These are phyloP conservation scores for Halichondria panicea DNA, from an alignment of 37 sponge, comb jelly and placozoan genomes.

Conservation along the genomic window DNA sequence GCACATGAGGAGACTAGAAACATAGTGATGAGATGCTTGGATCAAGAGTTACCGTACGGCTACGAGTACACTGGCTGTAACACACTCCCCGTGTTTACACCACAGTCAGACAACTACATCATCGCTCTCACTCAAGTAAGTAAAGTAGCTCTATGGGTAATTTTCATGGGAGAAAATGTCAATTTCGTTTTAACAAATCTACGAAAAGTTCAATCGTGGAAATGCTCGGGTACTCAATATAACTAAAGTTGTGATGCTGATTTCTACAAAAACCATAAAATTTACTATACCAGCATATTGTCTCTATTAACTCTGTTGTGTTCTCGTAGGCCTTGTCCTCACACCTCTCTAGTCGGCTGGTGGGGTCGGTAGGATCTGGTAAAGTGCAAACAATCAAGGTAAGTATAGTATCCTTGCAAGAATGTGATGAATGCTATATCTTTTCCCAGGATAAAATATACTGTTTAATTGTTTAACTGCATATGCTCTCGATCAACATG, in stretches of 20 bases:
- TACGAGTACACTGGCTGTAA: slow-evolving; percentile 66
- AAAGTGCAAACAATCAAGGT: slow-evolving; percentile 52
- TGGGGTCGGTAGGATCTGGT: slow-evolving; percentile 57
- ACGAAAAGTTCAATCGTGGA: too few relatives aligned
- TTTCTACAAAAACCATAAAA: too few relatives aligned
- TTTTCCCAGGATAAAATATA: not conserved
- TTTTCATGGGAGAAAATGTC: not conserved
- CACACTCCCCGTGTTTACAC: slow-evolving; percentile 54
- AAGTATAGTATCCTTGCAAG: not conserved
- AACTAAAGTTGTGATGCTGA: too few relatives aligned
- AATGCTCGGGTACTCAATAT: too few relatives aligned
- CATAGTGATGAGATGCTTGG: slow-evolving; percentile 44
- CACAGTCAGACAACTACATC: slow-evolving; percentile 49
- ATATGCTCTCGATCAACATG: not conserved
- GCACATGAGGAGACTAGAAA: not conserved
- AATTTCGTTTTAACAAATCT: not conserved
- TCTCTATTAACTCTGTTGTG: not conserved
- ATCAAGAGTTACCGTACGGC: slow-evolving; percentile 47
- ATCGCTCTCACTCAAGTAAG: slow-evolving; percentile 61
- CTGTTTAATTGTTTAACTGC: not conserved
- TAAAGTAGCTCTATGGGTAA: not conserved
- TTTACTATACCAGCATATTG: not conserved
- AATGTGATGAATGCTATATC: not conserved
- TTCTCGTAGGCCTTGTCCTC: slow-evolving; percentile 21
- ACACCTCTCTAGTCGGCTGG: slow-evolving; percentile 35